Evolutionary conservation across 1,140 invertebrate species (phyloP), one percentile per base, ranked within the genome.

Genomic region (Metaphire vulgaris): DNA sequence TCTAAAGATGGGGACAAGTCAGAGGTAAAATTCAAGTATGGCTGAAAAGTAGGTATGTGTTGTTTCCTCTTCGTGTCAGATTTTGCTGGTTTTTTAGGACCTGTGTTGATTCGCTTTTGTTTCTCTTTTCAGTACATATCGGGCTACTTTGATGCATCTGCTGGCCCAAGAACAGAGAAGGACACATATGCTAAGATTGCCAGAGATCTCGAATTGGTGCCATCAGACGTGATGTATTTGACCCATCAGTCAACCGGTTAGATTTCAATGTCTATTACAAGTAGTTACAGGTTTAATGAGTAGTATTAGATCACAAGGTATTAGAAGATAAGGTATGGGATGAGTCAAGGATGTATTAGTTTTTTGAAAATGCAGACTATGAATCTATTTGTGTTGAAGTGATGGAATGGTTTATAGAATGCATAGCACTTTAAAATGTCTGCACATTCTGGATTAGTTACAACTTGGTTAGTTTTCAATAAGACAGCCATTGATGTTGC

Each of bases 171-270:
- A 85, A 89, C 90, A 79, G 84, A 84, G 31, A 79, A 69, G 66
- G 79, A 79, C 31, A 85, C 83, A 71, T 85, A 85, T 79, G 88
- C 87, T 76, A 91, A 90, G 72, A 96, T 97, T 78, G 86, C 90
- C 0, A 87, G 89, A 76, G 88, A 91, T 79, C 89, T 96, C 41
- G 86, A 87, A 56, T 86, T 87, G 33, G 84, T 88, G 33, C 83
- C 91, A 26, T 87, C 89, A 30, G 88, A 93, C 69, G 89, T 95
- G 66, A 81, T 96, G 0, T 97, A 96, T 83, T 87, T 96, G 0
- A 96, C 93, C 64, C 94, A 97, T 86, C 87, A 91, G 83, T 87
- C 90, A 15, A 90, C 90, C 89, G 94, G 94, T 93, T n/a, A n/a
- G n/a, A n/a, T n/a, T n/a, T n/a, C n/a, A n/a, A n/a, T n/a, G n/a